Evolutionary conservation across 1,140 invertebrate species (phyloP), one percentile per base, ranked within the genome.

Genomic region (Drosophila tristis): DNA sequence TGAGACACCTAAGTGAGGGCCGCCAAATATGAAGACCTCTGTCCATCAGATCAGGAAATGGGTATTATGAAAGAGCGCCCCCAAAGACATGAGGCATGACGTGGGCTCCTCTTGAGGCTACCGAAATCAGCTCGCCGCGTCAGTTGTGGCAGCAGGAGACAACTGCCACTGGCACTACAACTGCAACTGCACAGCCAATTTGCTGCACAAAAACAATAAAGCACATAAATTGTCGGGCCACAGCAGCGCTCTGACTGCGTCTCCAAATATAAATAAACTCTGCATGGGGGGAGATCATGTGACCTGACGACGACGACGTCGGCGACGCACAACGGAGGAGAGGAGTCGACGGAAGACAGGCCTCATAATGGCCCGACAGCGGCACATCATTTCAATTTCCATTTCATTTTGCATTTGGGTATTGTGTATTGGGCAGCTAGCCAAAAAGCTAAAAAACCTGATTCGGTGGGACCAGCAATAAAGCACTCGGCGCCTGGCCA

Each of bases 231-330:
- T 72, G 20, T 63, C 9, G 55, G 54, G 45, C 31, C 66, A 57
- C 49, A 63, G 70, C 67, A 55, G 55, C 56, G 53, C 42, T 39
- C 15, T 5, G 51, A 51, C 58, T 78, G 78, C 70, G 71, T 78
- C 49, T 87, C 84, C 82, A 86, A 87, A 75, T 89, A 89, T 82
- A 79, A 89, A 87, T 89, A 90, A 87, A 84, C 84, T 90, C 77
- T 82, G 84, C 84, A 87, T 87, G 84, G 84, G 84, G 70, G 84
- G 75, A 89, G 84, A 89, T 89, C 82, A 84, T 82, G 79, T 87
- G 82, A 82, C 75, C 65, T n/a, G 54, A 45, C 51, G 39, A n/a
- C 49, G 55, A 39, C 15, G 53, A 42, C 45, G 39, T 11, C 43
- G 11, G 44, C 35, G 60, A 26, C 29, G 39, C 29, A 35, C 39